These are phyloP conservation scores for Masnerella sp. DNA, from an alignment of 2,888 invertebrate species.

Conservation along the genomic window DNA sequence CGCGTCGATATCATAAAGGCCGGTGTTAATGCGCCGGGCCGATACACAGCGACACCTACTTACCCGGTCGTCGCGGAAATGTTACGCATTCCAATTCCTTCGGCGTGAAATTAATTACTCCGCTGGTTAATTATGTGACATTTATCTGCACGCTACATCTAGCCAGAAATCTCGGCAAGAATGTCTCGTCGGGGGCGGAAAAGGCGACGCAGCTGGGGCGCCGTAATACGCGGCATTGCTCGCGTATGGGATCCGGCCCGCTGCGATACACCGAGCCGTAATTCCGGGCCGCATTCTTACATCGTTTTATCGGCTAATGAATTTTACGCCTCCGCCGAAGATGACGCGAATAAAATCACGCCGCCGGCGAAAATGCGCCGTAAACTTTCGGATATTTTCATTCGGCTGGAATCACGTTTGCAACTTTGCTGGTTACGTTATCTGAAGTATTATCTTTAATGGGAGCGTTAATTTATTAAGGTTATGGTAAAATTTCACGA, in stretches of 20 bases:
- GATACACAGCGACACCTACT: slow-evolving; percentile 62
- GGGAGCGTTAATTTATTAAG: too few species aligned
- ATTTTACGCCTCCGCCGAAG: slow-evolving; percentile 36
- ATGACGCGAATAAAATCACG: slow-evolving; percentile 43
- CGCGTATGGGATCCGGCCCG: slow-evolving; percentile 54
- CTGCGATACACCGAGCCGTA: too few species aligned
- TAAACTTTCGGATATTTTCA: slow-evolving; percentile 32
- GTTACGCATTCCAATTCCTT: slow-evolving; percentile 70
- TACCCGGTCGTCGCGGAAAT: slow-evolving; percentile 64
- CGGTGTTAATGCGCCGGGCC: slow-evolving; percentile 42
- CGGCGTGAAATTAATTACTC: slow-evolving; percentile 73
- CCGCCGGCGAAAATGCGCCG: slow-evolving; percentile 9
- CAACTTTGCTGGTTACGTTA: too few species aligned
- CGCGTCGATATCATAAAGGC: slow-evolving; percentile 31
- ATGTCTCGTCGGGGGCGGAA: slow-evolving; percentile 60
- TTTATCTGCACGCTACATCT: slow-evolving; percentile 72
- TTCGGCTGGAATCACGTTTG: too few species aligned
- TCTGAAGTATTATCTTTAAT: too few species aligned
- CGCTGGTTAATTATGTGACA: slow-evolving; percentile 74
- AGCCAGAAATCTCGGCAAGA: slow-evolving; percentile 70
- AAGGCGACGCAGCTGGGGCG: slow-evolving; percentile 4
- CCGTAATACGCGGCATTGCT: slow-evolving; percentile 53
- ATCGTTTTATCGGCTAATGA: slow-evolving; percentile 52
- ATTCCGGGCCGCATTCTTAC: slow-evolving; percentile 54
- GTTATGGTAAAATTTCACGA: too few species aligned